A percentile compares a stretch with the other conserved stretches of the same genome.
Evolutionary conservation across 2,113 vertebrate species (phyloP).

Genomic region (Platichthys flesus): DNA sequence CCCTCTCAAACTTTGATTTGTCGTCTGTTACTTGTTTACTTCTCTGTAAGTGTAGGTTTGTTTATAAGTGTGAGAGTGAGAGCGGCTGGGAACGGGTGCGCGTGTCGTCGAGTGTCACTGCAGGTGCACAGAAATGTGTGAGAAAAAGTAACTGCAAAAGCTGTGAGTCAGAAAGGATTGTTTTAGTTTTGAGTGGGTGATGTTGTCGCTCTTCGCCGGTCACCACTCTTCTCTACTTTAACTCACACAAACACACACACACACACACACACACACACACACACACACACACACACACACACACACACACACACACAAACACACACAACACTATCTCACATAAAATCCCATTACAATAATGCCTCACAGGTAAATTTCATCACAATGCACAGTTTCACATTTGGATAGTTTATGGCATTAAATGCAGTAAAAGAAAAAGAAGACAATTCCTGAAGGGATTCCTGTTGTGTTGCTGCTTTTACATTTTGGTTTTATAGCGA

Average conservation of each 20-base stretch:
- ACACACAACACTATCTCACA: no score
- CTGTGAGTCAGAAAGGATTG: slow-evolving; percentile 42
- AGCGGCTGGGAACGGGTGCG: neutral
- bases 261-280: neutral
- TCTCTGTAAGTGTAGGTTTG: neutral
- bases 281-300: neutral
- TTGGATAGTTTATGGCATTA: neutral
- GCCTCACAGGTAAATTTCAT: neutral
- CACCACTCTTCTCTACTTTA: slow-evolving; percentile 38
- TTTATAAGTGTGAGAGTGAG: slow-evolving; percentile 4
- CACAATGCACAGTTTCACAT: neutral
- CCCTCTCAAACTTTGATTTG: neutral
- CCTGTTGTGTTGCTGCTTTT: no score
- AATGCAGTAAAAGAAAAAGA: neutral
- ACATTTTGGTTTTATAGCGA: no score
- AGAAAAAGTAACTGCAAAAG: slow-evolving; percentile 38
- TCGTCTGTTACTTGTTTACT: slow-evolving; percentile 19
- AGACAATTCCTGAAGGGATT: no score
- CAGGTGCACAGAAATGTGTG: slow-evolving; percentile 15
- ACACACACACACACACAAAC: neutral
- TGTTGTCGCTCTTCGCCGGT: slow-evolving; percentile 42
- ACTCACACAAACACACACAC: slow-evolving; percentile 21
- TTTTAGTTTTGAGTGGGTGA: slow-evolving; percentile 42
- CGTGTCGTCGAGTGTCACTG: slow-evolving; percentile 24
- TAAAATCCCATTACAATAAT: neutral